Evolutionary conservation across 2,797 vertebrate genomes (phyloP).

Genomic region (Sphenodon punctatus): DNA sequence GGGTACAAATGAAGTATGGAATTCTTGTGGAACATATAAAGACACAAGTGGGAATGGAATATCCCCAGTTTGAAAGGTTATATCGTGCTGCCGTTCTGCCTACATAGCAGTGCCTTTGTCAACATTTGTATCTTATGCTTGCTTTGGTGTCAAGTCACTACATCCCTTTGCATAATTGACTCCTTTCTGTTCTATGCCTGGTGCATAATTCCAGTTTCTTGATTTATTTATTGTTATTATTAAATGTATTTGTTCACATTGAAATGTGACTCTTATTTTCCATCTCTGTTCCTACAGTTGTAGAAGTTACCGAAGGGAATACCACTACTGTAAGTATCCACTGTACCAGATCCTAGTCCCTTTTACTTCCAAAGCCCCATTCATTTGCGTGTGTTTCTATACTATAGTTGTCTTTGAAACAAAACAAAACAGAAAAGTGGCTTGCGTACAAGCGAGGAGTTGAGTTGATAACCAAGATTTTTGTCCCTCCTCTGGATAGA

Average conservation of each 20-base stretch:
- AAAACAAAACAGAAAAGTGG: not conserved
- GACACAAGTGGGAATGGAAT: not conserved
- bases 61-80: not conserved
- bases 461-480: no score
- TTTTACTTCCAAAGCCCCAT: not conserved
- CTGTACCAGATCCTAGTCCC: not conserved
- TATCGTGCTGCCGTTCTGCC: not conserved
- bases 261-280: conserved; percentile 33
- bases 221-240: not conserved
- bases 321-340: conserved; percentile 75
- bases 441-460: not conserved
- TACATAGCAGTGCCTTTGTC: not conserved
- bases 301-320: conserved; percentile 76
- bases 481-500: no score
- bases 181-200: not conserved
- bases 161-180: not conserved
- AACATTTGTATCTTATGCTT: not conserved
- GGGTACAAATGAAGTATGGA: not conserved
- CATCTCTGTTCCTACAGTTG: conserved; percentile 64
- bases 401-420: no score
- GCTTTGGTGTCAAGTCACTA: not conserved
- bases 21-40: not conserved
- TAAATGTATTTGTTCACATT: not conserved
- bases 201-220: not conserved
- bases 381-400: rapidly evolving